Conservation (phyloP, 2,888 invertebrate genomes). For the Drosophila anceps region DNA sequence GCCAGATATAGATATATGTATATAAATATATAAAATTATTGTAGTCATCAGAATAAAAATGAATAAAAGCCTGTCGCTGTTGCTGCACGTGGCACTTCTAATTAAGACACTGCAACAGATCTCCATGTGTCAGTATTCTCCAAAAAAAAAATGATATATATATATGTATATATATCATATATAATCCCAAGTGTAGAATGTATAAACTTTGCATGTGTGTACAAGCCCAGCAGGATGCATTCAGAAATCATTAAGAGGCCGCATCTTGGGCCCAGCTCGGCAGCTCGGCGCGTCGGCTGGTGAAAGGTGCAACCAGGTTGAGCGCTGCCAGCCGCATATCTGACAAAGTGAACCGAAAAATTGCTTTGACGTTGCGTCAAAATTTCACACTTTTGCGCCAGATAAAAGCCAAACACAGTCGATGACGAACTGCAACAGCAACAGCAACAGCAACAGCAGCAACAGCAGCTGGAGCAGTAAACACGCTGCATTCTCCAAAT, state of each 20-base stretch:
- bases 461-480: conserved; percentile 1
- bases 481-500: conserved; percentile 67
- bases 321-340: conserved; percentile 67
- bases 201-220: conserved; percentile 32
- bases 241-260: conserved; percentile 70
- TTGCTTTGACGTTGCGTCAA: conserved; percentile 77
- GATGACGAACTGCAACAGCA: conserved; percentile 44
- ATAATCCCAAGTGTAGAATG: conserved; percentile 27
- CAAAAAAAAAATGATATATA: conserved; percentile 10
- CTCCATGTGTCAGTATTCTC: conserved; percentile 31
- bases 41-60: conserved; percentile 16
- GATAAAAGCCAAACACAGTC: conserved; percentile 62
- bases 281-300: conserved; percentile 31
- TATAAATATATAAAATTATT: conserved; percentile 20
- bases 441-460: not conserved
- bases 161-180: conserved; percentile 5
- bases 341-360: conserved; percentile 70
- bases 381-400: conserved; percentile 75
- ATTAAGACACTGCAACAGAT: conserved; percentile 66
- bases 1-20: not conserved
- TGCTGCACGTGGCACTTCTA: conserved; percentile 56
- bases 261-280: conserved; percentile 11
- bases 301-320: conserved; percentile 61
- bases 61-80: conserved; percentile 15
- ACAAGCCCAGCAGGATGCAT: conserved; percentile 70